phyloP scores from a whole-genome alignment of 2,797 vertebrate species.

The Chaenodraco wilsoni region DNA sequence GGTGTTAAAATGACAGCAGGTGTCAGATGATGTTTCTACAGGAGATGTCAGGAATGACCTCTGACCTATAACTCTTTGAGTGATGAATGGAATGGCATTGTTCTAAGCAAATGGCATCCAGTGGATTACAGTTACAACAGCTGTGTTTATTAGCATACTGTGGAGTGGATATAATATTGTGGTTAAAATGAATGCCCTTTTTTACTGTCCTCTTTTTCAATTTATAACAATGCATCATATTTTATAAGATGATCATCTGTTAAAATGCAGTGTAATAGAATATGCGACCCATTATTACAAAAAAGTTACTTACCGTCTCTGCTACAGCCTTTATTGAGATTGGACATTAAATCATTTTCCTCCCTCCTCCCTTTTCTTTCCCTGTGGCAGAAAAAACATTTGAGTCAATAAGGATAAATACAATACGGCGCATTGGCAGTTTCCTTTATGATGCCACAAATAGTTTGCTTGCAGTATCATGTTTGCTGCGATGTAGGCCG shows the following conservation, averaged over 20 bases:
- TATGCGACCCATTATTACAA: no score
- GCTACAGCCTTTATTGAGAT: conserved; percentile 1
- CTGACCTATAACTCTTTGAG: background rate
- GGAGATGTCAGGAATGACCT: background rate
- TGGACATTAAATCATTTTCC: conserved; percentile 1
- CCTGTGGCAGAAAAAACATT: conserved; percentile 30
- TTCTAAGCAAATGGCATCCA: background rate
- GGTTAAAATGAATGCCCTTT: no score
- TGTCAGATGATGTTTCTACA: background rate
- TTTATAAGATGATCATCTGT: background rate
- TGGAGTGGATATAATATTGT: background rate
- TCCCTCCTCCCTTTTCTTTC: conserved; percentile 9
- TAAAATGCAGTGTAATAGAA: background rate
- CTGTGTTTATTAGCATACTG: background rate
- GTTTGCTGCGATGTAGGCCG: conserved; percentile 60
- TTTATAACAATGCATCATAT: background rate
- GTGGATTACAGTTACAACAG: background rate
- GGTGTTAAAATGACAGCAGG: background rate
- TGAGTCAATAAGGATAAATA: conserved; percentile 55
- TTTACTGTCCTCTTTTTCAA: background rate
- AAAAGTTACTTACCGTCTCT: background rate
- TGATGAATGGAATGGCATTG: background rate
- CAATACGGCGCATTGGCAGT: conserved; percentile 33
- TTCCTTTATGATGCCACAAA: conserved; percentile 74
- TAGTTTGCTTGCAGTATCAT: conserved; percentile 72